Evolutionary conservation across 2,113 vertebrate species (phyloP), one percentile per base, ranked within the genome.

Genomic region (Mirounga angustirostris): DNA sequence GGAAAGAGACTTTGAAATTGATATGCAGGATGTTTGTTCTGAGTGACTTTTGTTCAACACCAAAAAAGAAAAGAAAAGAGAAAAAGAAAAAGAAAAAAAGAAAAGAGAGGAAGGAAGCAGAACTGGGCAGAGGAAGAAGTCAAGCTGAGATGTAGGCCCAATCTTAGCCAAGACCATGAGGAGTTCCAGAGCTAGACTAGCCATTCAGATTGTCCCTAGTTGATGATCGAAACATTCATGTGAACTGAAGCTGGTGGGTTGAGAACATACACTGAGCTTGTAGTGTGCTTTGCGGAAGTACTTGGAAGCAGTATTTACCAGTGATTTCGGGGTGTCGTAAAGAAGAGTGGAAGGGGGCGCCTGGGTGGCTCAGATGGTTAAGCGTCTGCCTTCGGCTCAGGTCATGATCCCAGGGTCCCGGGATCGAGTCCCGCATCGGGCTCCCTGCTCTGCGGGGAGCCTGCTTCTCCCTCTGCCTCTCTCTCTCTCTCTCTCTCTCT

Each of bases 211-310:
- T 28, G 19, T 40, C 9, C 16, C 52, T 56, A 22, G 4, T 65
- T 58, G 33, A 85, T 63, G 40, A 46, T 46, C 0, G 14, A 26
- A 76, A 3, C 40, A 28, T 46, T 99, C 98, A 99, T 90, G 99
- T 99, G 99, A 99, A 97, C 96, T 98, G 99, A 98, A 99, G 99
- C 94, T 97, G 98, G 98, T 99, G 99, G 99, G 98, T 73, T 98
- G 99, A 99, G 99, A 99, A 99, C 99, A 99, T 98, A 99, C 98
- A 98, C 98, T 98, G 99, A 98, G 99, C 99, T 99, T 99, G 98
- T 97, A 98, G 98, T 98, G 99, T 98, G 99, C 98, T 99, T 99
- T 98, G 98, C 97, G 95, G 98, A 96, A 97, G 98, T 98, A 98
- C 96, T 97, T 97, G 85, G 98, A 92, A 98, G 99, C 99, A 99